Base-by-base conservation (phyloP, 2,797 vertebrate genomes). In the Pterois miles region DNA sequence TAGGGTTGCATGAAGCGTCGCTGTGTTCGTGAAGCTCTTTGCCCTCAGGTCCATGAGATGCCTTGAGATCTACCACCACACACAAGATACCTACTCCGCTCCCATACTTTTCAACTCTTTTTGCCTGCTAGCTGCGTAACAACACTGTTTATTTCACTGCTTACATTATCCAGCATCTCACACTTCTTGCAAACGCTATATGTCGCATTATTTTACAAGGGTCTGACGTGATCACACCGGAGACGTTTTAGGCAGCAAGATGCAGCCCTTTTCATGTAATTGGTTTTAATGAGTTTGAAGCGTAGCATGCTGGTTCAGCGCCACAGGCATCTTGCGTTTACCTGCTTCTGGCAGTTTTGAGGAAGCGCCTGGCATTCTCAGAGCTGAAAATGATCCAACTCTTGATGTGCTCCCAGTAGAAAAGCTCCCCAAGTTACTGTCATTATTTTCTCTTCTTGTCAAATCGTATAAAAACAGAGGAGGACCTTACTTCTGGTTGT, bases 31-130 rank as follows among this genome's bases (percentile, higher is more conserved):
- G 72, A 60, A 71, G 74, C 78, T 89, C 57, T 78, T 74, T 73
- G 71, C 86, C 90, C 87, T 77, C 67, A 40, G 80, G 84, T 86
- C 72, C 53, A 59, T 43, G 63, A 75, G 58, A 62, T 80, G 67
- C 85, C 80, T 69, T 74, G 34, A 68, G 85, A 90, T 77, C 68
- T 58, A 53, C 22, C 4, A 20, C 29, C 4, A 20, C 29, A 18
- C 74, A 76, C 46, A 73, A 86, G 73, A 84, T 78, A 81, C 58
- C 71, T 56, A 59, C 65, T 38, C 52, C 10, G 20, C 62, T 78
- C 57, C 25, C 65, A 40, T 60, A 74, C 48, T 66, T 54, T 54
- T 77, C 23, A 60, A 31, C 56, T 54, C 8, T 46, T 66, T 82
- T 54, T 56, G 27, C 78, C 86, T 82, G 22, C 68, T 53, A 40